These are phyloP conservation scores for Chaetodon trifasciatus DNA, from an alignment of 2,797 vertebrate genomes.

Conservation along the genomic window DNA sequence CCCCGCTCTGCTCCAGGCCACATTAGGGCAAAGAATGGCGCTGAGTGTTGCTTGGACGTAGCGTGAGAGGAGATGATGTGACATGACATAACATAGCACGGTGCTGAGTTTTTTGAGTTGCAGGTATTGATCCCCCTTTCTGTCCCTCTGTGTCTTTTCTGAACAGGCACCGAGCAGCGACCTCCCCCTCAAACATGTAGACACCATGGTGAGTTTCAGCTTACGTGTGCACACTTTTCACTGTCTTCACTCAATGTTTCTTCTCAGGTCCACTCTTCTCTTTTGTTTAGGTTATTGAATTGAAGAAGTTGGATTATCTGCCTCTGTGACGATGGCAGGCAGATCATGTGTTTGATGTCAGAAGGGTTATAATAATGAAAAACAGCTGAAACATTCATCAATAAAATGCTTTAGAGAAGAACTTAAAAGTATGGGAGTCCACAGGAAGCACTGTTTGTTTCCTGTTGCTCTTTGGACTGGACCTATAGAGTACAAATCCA, in stretches of 20 bases:
- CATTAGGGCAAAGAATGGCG: slow-evolving; percentile 78
- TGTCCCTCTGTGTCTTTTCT: slow-evolving; percentile 52
- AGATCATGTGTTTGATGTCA: slow-evolving; percentile 9
- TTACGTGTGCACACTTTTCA: no score
- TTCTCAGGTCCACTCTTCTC: slow-evolving; percentile 1
- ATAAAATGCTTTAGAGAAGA: background rate
- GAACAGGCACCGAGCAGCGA: slow-evolving; percentile 87
- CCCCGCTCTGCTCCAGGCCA: slow-evolving; percentile 61
- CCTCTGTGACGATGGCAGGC: background rate
- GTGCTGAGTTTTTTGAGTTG: background rate
- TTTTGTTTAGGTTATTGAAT: slow-evolving; percentile 16
- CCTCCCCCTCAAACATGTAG: slow-evolving; percentile 90
- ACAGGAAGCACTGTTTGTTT: slow-evolving; percentile 1
- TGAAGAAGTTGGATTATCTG: slow-evolving; percentile 13
- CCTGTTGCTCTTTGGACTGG: background rate
- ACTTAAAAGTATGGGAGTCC: background rate
- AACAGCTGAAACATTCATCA: background rate
- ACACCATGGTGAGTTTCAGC: slow-evolving; percentile 88
- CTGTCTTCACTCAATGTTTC: background rate
- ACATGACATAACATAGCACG: background rate
- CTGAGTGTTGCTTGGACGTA: slow-evolving; percentile 34
- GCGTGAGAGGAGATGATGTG: slow-evolving; percentile 12
- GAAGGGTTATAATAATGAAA: background rate
- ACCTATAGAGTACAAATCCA: background rate
- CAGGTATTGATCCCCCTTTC: slow-evolving; percentile 31